Percentiles rank a stretch among this genome's conserved stretches.
These are phyloP conservation scores for Bugulina stolonifera DNA, from an alignment of 2,888 invertebrate species.

Conservation along the genomic window DNA sequence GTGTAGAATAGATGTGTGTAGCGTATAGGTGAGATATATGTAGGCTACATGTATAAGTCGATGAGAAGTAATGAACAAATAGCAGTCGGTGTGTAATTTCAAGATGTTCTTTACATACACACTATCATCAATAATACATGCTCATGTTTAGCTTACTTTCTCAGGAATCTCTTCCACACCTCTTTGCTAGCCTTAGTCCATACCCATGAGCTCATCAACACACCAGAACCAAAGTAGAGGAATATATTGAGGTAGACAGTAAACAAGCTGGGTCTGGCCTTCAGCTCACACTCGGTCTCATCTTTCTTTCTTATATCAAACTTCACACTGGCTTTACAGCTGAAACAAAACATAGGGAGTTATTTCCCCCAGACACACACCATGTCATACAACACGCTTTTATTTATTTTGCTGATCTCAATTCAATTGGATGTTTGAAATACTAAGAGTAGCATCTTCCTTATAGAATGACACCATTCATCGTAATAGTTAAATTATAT, in stretches of 20 bases:
- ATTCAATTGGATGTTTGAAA: background rate
- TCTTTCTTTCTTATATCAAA: background rate
- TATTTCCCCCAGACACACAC: too few relatives aligned
- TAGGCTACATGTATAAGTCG: too few relatives aligned
- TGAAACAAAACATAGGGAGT: too few relatives aligned
- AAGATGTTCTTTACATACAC: too few relatives aligned
- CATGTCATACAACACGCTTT: too few relatives aligned
- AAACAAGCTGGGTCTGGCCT: slow-evolving; percentile 67
- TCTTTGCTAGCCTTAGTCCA: slow-evolving; percentile 80
- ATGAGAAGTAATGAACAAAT: too few relatives aligned
- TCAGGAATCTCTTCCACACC: slow-evolving; percentile 77
- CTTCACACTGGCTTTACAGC: background rate
- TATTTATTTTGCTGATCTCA: too few relatives aligned
- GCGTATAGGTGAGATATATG: too few relatives aligned
- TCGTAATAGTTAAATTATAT: background rate
- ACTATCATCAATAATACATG: background rate
- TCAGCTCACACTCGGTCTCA: background rate
- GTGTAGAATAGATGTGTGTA: too few relatives aligned
- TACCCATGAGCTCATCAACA: slow-evolving; percentile 87
- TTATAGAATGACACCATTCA: background rate
- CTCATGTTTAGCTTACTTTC: slow-evolving; percentile 60
- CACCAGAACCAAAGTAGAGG: slow-evolving; percentile 75
- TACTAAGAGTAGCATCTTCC: background rate
- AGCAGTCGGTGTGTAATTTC: too few relatives aligned
- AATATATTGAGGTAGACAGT: slow-evolving; percentile 75